phyloP scores from a whole-genome alignment of 2,888 invertebrate species.

The Diaprepes abbreviatus region DNA sequence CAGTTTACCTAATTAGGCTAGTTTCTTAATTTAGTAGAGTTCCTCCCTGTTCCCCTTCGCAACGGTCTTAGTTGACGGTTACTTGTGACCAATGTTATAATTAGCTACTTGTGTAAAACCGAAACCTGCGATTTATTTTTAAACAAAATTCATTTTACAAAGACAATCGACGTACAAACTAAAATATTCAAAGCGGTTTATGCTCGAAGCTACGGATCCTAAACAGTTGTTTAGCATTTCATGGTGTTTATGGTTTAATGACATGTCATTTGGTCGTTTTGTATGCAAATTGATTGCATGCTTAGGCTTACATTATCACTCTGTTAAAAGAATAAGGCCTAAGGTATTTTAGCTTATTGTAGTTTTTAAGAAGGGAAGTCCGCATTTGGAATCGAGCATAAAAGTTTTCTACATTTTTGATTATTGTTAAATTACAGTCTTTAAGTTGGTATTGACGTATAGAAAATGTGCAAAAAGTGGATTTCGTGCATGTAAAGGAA shows the following conservation, averaged over 20 bases:
- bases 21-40: no score
- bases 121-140: no score
- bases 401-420: not conserved
- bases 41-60: no score
- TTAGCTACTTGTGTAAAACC: not conserved
- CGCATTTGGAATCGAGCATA: not conserved
- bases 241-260: slow-evolving; percentile 52
- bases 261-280: slow-evolving; percentile 57
- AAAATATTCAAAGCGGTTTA: slow-evolving; percentile 50
- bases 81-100: not conserved
- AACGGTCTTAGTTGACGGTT: no score
- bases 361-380: not conserved
- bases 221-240: slow-evolving; percentile 60
- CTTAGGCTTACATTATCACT: slow-evolving; percentile 54
- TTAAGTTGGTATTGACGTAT: not conserved
- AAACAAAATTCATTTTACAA: slow-evolving; percentile 24
- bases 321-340: slow-evolving; percentile 27
- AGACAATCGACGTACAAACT: slow-evolving; percentile 8
- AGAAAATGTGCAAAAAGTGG: no score
- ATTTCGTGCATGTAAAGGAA: no score
- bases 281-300: slow-evolving; percentile 61
- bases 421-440: not conserved
- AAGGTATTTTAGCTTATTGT: slow-evolving; percentile 5
- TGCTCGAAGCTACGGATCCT: slow-evolving; percentile 56
- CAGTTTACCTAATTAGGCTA: no score